Evolutionary conservation across 2,888 invertebrate genomes (phyloP).

Genomic region (Caenorhabditis sp.): DNA sequence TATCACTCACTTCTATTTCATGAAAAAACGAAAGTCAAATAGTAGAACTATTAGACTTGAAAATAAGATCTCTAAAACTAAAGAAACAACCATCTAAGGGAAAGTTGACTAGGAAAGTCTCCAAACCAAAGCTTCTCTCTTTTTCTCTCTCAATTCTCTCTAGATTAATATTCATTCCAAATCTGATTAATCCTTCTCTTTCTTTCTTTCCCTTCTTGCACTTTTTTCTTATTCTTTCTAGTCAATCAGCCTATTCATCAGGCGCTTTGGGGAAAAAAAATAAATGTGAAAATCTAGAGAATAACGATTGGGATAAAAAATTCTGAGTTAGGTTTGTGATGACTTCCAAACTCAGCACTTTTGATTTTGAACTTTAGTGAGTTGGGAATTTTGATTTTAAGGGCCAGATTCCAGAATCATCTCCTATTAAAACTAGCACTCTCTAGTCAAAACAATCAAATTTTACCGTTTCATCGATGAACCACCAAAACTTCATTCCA

Average conservation of each 20-base stretch:
- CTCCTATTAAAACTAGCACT: too few species aligned
- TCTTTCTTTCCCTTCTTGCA: background rate
- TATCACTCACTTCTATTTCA: background rate
- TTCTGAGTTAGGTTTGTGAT: too few species aligned
- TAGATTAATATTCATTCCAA: conserved; percentile 48
- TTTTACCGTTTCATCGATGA: too few species aligned
- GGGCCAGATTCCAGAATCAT: too few species aligned
- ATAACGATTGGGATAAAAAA: background rate
- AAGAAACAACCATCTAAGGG: background rate
- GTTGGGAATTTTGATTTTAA: too few species aligned
- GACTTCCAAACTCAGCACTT: too few species aligned
- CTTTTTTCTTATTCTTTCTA: background rate
- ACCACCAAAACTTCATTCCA: too few species aligned
- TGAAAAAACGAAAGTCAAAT: too few species aligned
- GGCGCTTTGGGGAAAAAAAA: conserved; percentile 1
- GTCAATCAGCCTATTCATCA: conserved; percentile 22
- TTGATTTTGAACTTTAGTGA: too few species aligned
- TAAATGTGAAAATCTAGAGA: background rate
- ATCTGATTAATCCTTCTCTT: conserved; percentile 51
- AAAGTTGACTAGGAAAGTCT: background rate
- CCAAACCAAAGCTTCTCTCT: background rate
- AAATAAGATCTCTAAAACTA: background rate
- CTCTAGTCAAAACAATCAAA: too few species aligned
- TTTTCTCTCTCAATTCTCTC: conserved; percentile 2
- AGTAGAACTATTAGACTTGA: background rate